Conservation (phyloP, 2,113 vertebrate species). For the Lepidiolamprologus cunningtoni region DNA sequence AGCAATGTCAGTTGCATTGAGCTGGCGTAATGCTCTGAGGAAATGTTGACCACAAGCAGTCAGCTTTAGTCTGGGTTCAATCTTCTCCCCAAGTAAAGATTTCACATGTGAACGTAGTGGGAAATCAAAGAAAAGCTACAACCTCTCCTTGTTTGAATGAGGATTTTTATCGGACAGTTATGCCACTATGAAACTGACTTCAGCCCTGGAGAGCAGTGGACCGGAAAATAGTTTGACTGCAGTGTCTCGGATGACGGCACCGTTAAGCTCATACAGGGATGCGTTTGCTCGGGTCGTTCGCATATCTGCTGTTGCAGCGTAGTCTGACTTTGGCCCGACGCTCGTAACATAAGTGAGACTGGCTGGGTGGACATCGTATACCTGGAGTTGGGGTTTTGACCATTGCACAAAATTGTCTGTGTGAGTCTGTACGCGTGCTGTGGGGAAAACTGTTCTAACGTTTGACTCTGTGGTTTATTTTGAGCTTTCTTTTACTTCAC, state of each 20-base stretch:
- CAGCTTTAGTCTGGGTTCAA: neutral
- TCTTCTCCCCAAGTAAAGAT: neutral
- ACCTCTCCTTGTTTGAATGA: neutral
- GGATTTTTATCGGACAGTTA: neutral
- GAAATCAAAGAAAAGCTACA: neutral
- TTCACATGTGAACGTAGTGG: neutral
- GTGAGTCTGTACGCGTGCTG: neutral
- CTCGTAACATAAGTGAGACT: neutral
- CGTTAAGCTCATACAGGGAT: neutral
- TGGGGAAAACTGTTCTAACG: neutral
- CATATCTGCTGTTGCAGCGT: neutral
- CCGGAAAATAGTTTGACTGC: neutral
- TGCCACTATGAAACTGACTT: neutral
- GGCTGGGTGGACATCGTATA: neutral
- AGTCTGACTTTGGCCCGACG: neutral
- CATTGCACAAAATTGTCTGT: neutral
- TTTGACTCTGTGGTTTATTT: neutral
- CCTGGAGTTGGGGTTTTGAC: neutral
- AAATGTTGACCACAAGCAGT: neutral
- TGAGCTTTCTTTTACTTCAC: neutral
- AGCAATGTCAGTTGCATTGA: rapidly evolving
- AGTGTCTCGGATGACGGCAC: neutral
- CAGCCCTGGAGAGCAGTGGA: neutral
- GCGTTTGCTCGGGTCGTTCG: neutral
- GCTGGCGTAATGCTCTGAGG: neutral